Percentiles rank a stretch among this genome's conserved stretches.
These are phyloP conservation scores for Prunella himalayana DNA, from an alignment of 2,113 vertebrate genomes.

Conservation along the genomic window DNA sequence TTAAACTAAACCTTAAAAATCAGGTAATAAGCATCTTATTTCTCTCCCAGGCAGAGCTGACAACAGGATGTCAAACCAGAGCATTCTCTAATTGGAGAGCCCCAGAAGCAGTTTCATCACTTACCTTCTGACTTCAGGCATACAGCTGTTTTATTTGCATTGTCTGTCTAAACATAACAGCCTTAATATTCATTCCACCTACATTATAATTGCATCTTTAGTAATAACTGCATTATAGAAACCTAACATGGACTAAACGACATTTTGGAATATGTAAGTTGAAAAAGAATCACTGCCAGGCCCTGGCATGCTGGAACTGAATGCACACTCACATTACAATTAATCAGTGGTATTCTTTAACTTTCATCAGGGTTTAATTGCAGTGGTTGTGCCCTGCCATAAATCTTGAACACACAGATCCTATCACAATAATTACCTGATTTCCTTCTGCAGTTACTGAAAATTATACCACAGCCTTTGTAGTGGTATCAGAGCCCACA, in stretches of 20 bases:
- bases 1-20: background rate
- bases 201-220: background rate
- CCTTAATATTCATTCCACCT: background rate
- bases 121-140: background rate
- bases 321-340: background rate
- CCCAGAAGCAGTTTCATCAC: background rate
- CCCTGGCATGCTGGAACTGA: background rate
- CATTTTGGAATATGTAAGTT: background rate
- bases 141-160: background rate
- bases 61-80: background rate
- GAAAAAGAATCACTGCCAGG: background rate
- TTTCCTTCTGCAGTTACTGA: background rate
- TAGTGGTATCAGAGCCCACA: fast-evolving
- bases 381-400: background rate
- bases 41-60: background rate
- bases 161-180: background rate
- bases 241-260: background rate
- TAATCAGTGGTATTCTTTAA: background rate
- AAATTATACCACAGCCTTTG: background rate
- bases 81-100: background rate
- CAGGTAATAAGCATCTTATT: background rate
- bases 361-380: background rate
- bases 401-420: background rate
- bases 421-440: background rate
- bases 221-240: background rate